Percentiles rank a stretch among this genome's conserved stretches.
phyloP scores from a whole-genome alignment of 2,113 vertebrate genomes.

The Nettapus auritus region DNA sequence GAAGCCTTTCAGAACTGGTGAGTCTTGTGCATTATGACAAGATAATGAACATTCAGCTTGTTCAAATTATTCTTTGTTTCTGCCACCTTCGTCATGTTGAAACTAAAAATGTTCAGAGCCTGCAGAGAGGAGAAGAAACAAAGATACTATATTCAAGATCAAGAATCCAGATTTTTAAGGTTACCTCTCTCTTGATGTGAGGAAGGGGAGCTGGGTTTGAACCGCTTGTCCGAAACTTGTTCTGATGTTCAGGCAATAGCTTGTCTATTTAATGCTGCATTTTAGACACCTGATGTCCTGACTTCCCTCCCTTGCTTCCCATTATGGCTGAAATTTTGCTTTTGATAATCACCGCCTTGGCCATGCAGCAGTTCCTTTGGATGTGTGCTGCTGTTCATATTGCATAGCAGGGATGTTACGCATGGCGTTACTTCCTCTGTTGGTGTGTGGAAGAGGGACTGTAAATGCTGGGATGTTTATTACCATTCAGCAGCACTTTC shows the following conservation, averaged over 20 bases:
- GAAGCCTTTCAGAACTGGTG: slow-evolving; percentile 45
- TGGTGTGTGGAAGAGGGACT: not conserved
- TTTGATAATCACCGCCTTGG: not conserved
- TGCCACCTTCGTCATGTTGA: slow-evolving; percentile 22
- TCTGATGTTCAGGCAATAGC: not conserved
- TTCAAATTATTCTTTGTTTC: slow-evolving; percentile 52
- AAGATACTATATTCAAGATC: not conserved
- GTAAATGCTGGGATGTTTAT: not conserved
- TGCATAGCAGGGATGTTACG: not conserved
- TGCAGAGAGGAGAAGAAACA: slow-evolving; percentile 1
- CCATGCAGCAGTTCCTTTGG: not conserved
- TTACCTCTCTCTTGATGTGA: not conserved
- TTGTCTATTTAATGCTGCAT: not conserved
- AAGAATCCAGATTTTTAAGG: not conserved
- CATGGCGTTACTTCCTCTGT: not conserved
- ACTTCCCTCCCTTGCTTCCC: not conserved
- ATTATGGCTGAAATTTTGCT: slow-evolving; percentile 6
- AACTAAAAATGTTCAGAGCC: slow-evolving; percentile 44
- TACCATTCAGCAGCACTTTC: slow-evolving; percentile 4
- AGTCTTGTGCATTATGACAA: slow-evolving; percentile 61
- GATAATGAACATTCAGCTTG: slow-evolving; percentile 62
- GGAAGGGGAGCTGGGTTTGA: not conserved
- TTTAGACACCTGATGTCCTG: not conserved
- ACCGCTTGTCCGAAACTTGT: not conserved
- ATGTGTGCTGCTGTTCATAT: not conserved